These are phyloP conservation scores for Drosophila sordidapex DNA, from an alignment of 2,888 invertebrate species.

Conservation along the genomic window DNA sequence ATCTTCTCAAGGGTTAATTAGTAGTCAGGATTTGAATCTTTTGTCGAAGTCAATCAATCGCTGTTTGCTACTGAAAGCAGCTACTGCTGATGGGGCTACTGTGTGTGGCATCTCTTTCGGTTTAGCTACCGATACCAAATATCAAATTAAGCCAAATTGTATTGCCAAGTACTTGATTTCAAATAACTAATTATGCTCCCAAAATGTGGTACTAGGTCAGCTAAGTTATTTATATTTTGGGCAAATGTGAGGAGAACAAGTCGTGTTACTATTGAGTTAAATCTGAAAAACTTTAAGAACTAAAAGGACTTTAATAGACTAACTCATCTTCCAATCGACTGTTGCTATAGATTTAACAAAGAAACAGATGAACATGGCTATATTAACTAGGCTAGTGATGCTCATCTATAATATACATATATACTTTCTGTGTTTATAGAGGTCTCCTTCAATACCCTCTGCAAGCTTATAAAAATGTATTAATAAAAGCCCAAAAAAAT, in stretches of 20 bases:
- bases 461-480: not conserved
- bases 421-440: not conserved
- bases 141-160: not conserved
- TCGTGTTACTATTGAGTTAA: too few species aligned
- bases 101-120: not conserved
- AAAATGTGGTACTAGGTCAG: too few species aligned
- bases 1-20: slow-evolving; percentile 58
- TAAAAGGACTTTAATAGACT: not conserved
- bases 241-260: too few species aligned
- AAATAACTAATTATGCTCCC: too few species aligned
- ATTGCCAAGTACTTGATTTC: not conserved
- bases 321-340: not conserved
- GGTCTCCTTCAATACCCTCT: not conserved
- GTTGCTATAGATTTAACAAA: not conserved
- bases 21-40: slow-evolving; percentile 45
- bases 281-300: not conserved
- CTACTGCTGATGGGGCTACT: slow-evolving; percentile 9
- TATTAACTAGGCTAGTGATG: not conserved
- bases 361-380: not conserved
- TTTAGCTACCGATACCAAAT: not conserved
- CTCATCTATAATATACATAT: not conserved
- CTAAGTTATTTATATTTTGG: too few species aligned
- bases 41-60: slow-evolving; percentile 39
- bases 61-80: slow-evolving; percentile 24
- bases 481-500: slow-evolving; percentile 1